A percentile compares a stretch with the other conserved stretches of the same genome.
phyloP scores from a whole-genome alignment of 2,113 vertebrate genomes.

The Oreochromis tanganicae region DNA sequence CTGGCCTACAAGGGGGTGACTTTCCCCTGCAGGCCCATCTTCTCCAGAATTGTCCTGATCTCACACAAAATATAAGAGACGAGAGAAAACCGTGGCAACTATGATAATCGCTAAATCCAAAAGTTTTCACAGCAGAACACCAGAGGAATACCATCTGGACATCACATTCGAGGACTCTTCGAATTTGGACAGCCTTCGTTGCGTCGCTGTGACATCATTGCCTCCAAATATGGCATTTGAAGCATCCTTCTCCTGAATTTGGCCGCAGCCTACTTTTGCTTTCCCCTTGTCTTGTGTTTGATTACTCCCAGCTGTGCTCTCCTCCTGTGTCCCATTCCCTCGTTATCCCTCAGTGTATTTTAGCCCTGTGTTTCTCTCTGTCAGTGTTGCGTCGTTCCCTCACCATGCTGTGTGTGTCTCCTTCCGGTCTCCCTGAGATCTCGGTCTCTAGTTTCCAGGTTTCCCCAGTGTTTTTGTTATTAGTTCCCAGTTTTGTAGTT shows the following conservation, averaged over 20 bases:
- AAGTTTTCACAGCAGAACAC: not conserved
- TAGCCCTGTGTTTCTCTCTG: not conserved
- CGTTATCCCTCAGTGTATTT: not conserved
- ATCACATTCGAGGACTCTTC: accelerated
- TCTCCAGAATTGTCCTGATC: not conserved
- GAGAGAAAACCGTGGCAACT: not conserved
- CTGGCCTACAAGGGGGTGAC: accelerated
- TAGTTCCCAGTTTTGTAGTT: not conserved
- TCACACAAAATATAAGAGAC: not conserved
- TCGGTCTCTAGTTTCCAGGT: not conserved
- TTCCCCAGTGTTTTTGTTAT: not conserved
- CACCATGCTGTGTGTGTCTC: not conserved
- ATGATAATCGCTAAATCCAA: not conserved
- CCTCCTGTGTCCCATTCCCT: not conserved
- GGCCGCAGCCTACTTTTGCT: not conserved
- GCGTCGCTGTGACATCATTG: not conserved
- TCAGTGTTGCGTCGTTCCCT: not conserved
- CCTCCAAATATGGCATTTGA: not conserved
- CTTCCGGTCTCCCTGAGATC: not conserved
- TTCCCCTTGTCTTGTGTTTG: not conserved
- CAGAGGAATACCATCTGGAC: not conserved
- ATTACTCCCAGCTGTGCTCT: accelerated
- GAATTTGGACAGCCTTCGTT: not conserved
- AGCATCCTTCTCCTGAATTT: not conserved
- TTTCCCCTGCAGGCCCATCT: not conserved